These are phyloP conservation scores for Hypselothyrea guttata DNA, from an alignment of 2,888 invertebrate genomes.

Conservation along the genomic window DNA sequence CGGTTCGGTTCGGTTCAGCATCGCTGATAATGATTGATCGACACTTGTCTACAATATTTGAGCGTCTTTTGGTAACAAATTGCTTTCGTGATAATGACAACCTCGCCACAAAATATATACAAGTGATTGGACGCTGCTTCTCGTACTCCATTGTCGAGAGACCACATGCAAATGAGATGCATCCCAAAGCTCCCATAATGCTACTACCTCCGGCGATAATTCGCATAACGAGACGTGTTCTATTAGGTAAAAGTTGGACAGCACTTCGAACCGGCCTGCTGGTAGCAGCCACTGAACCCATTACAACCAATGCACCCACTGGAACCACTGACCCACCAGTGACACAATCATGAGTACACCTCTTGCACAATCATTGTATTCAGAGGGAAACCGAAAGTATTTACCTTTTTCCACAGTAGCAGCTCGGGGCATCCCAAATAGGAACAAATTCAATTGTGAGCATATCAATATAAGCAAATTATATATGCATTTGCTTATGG, in stretches of 20 bases:
- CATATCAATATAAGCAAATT: too few relatives aligned
- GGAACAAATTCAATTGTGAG: too few relatives aligned
- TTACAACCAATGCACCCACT: slow-evolving; percentile 1
- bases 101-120: slow-evolving; percentile 27
- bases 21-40: slow-evolving; percentile 61
- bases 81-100: slow-evolving; percentile 57
- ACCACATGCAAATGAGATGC: slow-evolving; percentile 63
- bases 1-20: neutral
- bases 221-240: slow-evolving; percentile 69
- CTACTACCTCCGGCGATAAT: slow-evolving; percentile 41
- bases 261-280: neutral
- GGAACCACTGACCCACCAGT: slow-evolving; percentile 26
- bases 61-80: slow-evolving; percentile 23
- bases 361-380: slow-evolving; percentile 39
- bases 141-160: slow-evolving; percentile 22
- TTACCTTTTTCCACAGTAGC: slow-evolving; percentile 15
- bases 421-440: slow-evolving; percentile 1
- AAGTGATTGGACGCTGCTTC: slow-evolving; percentile 21
- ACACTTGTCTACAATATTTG: slow-evolving; percentile 21
- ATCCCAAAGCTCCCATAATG: slow-evolving; percentile 40
- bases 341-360: slow-evolving; percentile 16
- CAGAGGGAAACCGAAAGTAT: slow-evolving; percentile 44
- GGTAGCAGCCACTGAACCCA: neutral
- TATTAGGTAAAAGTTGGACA: slow-evolving; percentile 51
- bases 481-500: too few relatives aligned